Conservation (phyloP, 2,113 vertebrate genomes). For the Catagonus wagneri region DNA sequence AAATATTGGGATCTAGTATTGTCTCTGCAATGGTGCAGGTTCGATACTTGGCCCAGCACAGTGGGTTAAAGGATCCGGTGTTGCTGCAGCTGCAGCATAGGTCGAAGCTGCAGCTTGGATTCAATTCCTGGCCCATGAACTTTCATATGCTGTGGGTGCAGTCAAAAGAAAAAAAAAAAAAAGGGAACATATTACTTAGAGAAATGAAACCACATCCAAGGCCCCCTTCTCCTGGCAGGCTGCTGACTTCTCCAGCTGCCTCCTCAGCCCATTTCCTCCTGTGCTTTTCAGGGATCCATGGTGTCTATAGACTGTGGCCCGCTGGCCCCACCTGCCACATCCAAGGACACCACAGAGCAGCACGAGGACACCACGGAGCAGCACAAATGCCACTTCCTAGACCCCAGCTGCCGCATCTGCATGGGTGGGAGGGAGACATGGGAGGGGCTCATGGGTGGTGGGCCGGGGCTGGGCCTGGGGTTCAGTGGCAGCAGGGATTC, state of each 20-base stretch:
- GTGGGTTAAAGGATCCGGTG: too few species aligned
- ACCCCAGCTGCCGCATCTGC: constrained; percentile 66
- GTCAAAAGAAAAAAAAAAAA: too few species aligned
- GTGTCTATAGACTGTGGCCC: background rate
- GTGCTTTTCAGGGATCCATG: constrained; percentile 39
- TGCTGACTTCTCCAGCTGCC: background rate
- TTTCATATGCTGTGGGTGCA: too few species aligned
- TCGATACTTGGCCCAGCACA: too few species aligned
- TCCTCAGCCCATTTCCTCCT: background rate
- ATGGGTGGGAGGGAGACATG: constrained; percentile 34
- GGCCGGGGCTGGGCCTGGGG: background rate
- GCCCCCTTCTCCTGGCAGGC: background rate
- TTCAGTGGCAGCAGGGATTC: background rate
- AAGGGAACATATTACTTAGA: background rate
- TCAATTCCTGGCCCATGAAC: too few species aligned
- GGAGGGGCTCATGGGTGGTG: too few species aligned
- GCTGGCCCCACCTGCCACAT: background rate
- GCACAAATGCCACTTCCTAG: constrained; percentile 60
- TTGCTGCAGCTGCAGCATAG: too few species aligned
- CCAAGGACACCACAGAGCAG: background rate
- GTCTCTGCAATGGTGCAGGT: too few species aligned
- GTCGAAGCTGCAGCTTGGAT: too few species aligned
- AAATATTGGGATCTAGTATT: too few species aligned
- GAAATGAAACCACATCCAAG: background rate
- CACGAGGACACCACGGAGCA: constrained; percentile 10